Conservation (phyloP, 2,113 vertebrate genomes). For the Percina caprodes region DNA sequence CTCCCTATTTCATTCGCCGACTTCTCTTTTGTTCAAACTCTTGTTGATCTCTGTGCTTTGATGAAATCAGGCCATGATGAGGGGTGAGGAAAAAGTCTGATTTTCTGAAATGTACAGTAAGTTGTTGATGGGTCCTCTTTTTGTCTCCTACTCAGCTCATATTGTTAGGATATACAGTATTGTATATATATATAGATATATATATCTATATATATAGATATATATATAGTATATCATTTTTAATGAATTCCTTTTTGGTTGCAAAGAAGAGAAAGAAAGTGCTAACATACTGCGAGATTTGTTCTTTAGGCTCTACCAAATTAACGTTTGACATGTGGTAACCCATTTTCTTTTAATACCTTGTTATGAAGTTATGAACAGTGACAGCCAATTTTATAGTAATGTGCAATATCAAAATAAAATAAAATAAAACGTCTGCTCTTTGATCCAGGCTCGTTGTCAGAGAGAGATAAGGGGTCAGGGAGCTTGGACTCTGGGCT, state of each 20-base stretch:
- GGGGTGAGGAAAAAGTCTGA: conserved; percentile 10
- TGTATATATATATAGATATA: no score
- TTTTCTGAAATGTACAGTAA: conserved; percentile 47
- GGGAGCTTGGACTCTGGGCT: conserved; percentile 47
- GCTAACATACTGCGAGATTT: conserved; percentile 69
- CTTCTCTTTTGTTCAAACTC: conserved; percentile 72
- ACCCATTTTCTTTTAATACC: conserved; percentile 35
- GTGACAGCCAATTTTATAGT: conserved; percentile 37
- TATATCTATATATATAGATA: conserved; percentile 30
- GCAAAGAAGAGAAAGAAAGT: conserved; percentile 74
- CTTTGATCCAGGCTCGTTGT: conserved; percentile 65
- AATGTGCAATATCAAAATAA: conserved; percentile 53
- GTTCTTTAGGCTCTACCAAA: conserved; percentile 72
- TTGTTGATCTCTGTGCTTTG: conserved; percentile 70
- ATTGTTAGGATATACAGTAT: conserved; percentile 24
- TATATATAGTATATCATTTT: conserved; percentile 33
- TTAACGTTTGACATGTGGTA: conserved; percentile 19
- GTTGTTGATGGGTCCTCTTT: conserved; percentile 22
- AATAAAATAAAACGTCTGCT: conserved; percentile 2
- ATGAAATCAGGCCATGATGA: conserved; percentile 33
- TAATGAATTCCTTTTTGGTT: conserved; percentile 72
- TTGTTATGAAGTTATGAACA: conserved; percentile 43
- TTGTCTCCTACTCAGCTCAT: conserved; percentile 41
- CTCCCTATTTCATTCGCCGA: neutral
- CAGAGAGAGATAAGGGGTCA: conserved; percentile 23